phyloP scores from a whole-genome alignment of 1,140 invertebrate species.

The Dufourea novaeangliae region DNA sequence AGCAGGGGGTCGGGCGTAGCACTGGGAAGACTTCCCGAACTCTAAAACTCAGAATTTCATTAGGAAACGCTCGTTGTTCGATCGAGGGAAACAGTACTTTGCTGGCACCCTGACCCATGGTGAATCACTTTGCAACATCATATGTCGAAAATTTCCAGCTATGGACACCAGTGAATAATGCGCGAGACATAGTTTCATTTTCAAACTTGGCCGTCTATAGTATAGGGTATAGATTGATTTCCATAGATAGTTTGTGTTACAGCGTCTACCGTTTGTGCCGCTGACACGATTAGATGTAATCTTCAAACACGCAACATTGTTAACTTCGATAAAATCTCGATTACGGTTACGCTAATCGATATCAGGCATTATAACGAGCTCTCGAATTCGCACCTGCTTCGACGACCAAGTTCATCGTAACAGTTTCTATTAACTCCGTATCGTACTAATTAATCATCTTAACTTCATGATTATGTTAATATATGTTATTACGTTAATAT shows the following conservation, averaged over 20 bases:
- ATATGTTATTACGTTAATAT: too few relatives aligned
- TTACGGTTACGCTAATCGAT: constrained; percentile 39
- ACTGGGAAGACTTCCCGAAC: constrained; percentile 5
- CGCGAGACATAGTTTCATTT: constrained; percentile 46
- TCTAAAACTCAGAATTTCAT: constrained; percentile 29
- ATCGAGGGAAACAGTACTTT: constrained; percentile 11
- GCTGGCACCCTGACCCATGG: not conserved
- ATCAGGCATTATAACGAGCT: not conserved
- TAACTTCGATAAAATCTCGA: constrained; percentile 49
- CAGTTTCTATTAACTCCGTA: too few relatives aligned
- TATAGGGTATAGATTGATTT: constrained; percentile 35
- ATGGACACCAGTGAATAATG: constrained; percentile 57
- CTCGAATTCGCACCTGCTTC: too few relatives aligned
- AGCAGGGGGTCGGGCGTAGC: not conserved
- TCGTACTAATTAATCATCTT: too few relatives aligned
- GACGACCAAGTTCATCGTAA: too few relatives aligned
- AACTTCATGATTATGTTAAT: too few relatives aligned
- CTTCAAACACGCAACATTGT: constrained; percentile 46
- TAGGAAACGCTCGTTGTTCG: constrained; percentile 36
- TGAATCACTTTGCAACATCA: constrained; percentile 33
- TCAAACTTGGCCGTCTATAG: constrained; percentile 48
- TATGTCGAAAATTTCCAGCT: constrained; percentile 48
- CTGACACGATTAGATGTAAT: constrained; percentile 50
- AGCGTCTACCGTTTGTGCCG: constrained; percentile 30
- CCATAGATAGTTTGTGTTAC: constrained; percentile 44